phyloP scores from a whole-genome alignment of 2,797 vertebrate species.

The Lindbergichthys nudifrons region DNA sequence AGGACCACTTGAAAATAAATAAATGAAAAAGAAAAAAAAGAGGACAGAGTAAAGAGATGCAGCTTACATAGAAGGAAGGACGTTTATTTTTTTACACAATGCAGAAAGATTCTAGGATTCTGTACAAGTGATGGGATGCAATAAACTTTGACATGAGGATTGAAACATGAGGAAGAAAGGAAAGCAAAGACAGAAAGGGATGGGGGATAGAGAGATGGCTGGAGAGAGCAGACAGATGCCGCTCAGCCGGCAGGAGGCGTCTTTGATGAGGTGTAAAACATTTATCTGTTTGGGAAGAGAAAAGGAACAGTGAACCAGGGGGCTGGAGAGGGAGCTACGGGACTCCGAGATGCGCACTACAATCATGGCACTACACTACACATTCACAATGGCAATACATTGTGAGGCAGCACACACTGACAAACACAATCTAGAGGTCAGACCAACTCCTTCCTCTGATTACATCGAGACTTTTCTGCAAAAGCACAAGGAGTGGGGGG shows the following conservation, averaged over 20 bases:
- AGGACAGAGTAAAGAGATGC: conserved; percentile 80
- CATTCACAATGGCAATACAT: conserved; percentile 37
- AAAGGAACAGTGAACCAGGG: conserved; percentile 72
- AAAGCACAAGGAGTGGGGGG: background rate
- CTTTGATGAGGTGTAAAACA: conserved; percentile 92
- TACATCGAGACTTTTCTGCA: conserved; percentile 11
- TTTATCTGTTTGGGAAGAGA: conserved; percentile 92
- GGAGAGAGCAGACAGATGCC: conserved; percentile 87
- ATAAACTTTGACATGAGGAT: conserved; percentile 68
- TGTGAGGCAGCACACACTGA: conserved; percentile 1
- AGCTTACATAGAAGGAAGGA: conserved; percentile 85
- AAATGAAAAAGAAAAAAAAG: conserved; percentile 62
- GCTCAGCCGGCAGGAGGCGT: conserved; percentile 89
- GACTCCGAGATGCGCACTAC: conserved; percentile 32
- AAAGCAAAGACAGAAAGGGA: conserved; percentile 69
- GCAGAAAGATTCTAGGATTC: conserved; percentile 87
- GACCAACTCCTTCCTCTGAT: background rate
- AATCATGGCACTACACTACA: conserved; percentile 44
- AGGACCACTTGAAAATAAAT: conserved; percentile 72
- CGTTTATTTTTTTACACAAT: conserved; percentile 96
- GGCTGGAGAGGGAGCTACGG: conserved; percentile 34
- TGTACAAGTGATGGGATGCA: conserved; percentile 91
- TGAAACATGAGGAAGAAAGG: conserved; percentile 69
- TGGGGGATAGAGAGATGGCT: conserved; percentile 80
- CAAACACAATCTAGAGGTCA: conserved; percentile 25